A percentile compares a stretch with the other conserved stretches of the same genome.
phyloP scores from a whole-genome alignment of 2,113 vertebrate species.

The Megatriorchis doriae region DNA sequence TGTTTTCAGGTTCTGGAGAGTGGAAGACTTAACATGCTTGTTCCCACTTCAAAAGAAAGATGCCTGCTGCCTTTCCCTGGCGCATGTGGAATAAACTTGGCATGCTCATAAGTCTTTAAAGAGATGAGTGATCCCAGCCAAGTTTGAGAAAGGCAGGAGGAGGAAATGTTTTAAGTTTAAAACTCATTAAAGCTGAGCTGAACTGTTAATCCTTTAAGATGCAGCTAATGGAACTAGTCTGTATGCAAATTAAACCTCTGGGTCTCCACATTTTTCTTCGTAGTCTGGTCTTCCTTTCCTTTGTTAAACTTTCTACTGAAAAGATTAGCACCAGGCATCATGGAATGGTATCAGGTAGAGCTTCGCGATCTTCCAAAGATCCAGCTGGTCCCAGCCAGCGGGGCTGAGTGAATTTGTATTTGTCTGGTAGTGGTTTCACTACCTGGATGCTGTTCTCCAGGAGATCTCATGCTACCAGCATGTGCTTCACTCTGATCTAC shows the following conservation, averaged over 20 bases:
- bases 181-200: background rate
- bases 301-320: background rate
- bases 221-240: background rate
- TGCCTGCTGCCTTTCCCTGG: background rate
- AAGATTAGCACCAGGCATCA: background rate
- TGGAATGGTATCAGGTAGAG: background rate
- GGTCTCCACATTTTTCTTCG: background rate
- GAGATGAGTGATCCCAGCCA: background rate
- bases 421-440: background rate
- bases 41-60: background rate
- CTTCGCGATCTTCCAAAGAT: fast-evolving
- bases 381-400: background rate
- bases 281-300: background rate
- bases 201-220: background rate
- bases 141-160: background rate
- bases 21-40: background rate
- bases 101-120: background rate
- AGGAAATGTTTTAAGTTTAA: background rate
- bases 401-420: background rate
- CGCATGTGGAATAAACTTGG: background rate
- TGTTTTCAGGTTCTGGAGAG: background rate
- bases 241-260: background rate
- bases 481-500: fast-evolving
- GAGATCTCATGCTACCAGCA: background rate
- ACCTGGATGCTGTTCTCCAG: background rate